phyloP scores from a whole-genome alignment of 2,113 vertebrate species.

The Callipepla californica region DNA sequence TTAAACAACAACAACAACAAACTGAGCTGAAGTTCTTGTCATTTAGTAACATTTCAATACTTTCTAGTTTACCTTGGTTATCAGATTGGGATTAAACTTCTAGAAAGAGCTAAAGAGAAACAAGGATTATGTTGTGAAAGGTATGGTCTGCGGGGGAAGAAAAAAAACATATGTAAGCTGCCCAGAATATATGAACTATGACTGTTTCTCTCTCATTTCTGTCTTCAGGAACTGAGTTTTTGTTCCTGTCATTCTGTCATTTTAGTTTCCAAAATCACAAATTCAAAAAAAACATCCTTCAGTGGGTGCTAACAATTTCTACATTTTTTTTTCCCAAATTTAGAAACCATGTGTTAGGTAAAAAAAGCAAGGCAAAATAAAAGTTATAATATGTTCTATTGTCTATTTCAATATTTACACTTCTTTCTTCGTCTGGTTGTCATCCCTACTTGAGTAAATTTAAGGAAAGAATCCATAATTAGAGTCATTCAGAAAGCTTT shows the following conservation, averaged over 20 bases:
- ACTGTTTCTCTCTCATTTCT: neutral
- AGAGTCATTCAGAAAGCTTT: constrained; percentile 2
- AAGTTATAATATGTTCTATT: neutral
- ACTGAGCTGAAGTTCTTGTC: neutral
- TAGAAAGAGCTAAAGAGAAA: neutral
- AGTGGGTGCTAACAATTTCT: neutral
- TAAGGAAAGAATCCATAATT: neutral
- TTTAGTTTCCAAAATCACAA: neutral
- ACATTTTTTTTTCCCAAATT: neutral
- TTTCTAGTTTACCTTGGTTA: neutral
- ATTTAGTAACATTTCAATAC: neutral
- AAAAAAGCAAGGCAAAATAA: neutral
- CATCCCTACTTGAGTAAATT: neutral
- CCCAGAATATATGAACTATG: accelerated
- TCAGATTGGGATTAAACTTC: neutral
- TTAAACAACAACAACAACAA: neutral
- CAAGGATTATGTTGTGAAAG: neutral
- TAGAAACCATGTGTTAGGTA: neutral
- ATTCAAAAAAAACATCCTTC: neutral
- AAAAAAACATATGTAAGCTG: neutral
- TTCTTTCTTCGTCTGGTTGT: neutral
- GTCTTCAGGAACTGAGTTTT: neutral
- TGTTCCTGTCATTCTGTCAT: neutral
- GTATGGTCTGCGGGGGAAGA: neutral
- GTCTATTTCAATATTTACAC: neutral